Percentiles rank a stretch among this genome's conserved stretches.
These are phyloP conservation scores for Haemorhous mexicanus DNA, from an alignment of 2,113 vertebrate genomes.

Conservation along the genomic window DNA sequence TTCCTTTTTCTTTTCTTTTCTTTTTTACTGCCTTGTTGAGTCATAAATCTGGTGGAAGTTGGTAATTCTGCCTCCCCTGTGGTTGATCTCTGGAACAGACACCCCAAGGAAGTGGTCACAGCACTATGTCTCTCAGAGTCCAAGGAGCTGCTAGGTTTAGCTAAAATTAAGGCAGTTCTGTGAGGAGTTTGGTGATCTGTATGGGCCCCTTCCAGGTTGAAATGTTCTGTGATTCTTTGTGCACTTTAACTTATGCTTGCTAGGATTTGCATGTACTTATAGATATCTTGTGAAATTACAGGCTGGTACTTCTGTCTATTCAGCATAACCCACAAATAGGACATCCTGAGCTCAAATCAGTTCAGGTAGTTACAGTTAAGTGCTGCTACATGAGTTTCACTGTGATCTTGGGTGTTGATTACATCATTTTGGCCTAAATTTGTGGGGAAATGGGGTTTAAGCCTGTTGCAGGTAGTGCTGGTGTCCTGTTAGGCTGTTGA, in stretches of 20 bases:
- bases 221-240: neutral
- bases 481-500: neutral
- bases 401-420: neutral
- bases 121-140: neutral
- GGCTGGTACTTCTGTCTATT: neutral
- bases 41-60: neutral
- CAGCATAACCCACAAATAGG: neutral
- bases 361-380: neutral
- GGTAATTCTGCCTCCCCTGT: neutral
- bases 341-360: neutral
- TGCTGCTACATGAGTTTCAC: neutral
- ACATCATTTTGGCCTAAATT: neutral
- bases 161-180: neutral
- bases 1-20: fast-evolving
- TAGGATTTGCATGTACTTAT: neutral
- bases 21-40: neutral
- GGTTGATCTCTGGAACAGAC: neutral
- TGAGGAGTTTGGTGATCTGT: neutral
- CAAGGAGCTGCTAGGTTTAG: neutral
- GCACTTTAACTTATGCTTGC: neutral
- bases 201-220: neutral
- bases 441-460: fast-evolving
- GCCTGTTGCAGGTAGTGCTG: neutral
- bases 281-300: neutral
- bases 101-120: neutral